Evolutionary conservation across 2,797 vertebrate genomes (phyloP).

Genomic region (Decapterus maruadsi): DNA sequence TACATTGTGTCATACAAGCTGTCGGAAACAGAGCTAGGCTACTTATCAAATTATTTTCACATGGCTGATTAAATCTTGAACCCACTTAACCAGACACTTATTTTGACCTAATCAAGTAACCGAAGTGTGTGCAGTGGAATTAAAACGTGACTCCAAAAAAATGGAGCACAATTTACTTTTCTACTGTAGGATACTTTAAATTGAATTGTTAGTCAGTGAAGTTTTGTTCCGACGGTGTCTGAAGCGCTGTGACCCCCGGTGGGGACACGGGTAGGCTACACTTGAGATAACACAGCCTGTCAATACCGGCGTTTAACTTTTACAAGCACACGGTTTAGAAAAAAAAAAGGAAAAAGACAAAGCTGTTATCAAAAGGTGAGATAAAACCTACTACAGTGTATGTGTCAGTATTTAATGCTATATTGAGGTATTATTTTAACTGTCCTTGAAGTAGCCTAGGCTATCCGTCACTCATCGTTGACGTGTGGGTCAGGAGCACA

Average conservation of each 20-base stretch:
- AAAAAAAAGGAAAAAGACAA: not conserved
- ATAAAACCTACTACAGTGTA: not conserved
- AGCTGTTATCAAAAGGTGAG: not conserved
- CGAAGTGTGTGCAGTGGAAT: not conserved
- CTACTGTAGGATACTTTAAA: not conserved
- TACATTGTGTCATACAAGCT: too few relatives aligned
- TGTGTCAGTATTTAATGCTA: not conserved
- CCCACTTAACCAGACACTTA: not conserved
- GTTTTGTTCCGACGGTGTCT: not conserved
- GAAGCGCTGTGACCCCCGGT: not conserved
- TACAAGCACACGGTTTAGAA: not conserved
- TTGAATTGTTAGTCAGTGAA: not conserved
- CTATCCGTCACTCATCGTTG: not conserved
- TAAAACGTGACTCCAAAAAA: accelerated
- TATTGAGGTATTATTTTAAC: not conserved
- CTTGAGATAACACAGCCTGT: not conserved
- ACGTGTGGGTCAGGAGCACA: constrained; percentile 9
- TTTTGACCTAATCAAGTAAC: not conserved
- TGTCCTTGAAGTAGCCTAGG: not conserved
- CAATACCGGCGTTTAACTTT: too few relatives aligned
- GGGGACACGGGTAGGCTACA: not conserved
- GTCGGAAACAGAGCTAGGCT: too few relatives aligned
- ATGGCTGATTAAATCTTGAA: not conserved
- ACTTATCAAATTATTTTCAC: not conserved
- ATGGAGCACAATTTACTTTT: not conserved